phyloP scores from a whole-genome alignment of 2,888 invertebrate species.

The Phlogophora meticulosa region DNA sequence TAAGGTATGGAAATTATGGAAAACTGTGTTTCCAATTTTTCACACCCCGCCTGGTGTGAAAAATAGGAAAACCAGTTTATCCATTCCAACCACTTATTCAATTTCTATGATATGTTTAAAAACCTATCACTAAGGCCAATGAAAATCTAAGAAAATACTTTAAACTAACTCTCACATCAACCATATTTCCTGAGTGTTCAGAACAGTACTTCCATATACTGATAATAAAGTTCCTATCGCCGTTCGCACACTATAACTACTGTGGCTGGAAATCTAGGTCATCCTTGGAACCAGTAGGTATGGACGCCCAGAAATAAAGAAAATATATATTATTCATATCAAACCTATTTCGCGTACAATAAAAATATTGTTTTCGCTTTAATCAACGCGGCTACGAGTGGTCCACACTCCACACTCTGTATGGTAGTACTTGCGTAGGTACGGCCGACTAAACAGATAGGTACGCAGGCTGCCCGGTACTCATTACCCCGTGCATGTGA shows the following conservation, averaged over 20 bases:
- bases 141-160: too few relatives aligned
- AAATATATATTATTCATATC: constrained; percentile 45
- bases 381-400: constrained; percentile 47
- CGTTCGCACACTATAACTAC: background rate
- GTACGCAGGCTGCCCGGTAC: background rate
- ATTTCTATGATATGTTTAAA: too few relatives aligned
- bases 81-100: too few relatives aligned
- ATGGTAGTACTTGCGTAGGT: constrained; percentile 6
- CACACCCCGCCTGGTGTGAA: too few relatives aligned
- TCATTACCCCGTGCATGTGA: background rate
- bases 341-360: constrained; percentile 47
- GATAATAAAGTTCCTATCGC: constrained; percentile 33
- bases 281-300: constrained; percentile 32
- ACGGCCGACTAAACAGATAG: constrained; percentile 4
- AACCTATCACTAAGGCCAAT: too few relatives aligned
- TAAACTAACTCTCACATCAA: background rate
- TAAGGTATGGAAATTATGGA: too few relatives aligned
- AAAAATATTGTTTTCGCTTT: constrained; percentile 57
- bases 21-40: too few relatives aligned
- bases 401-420: constrained; percentile 8
- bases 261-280: constrained; percentile 45
- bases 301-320: constrained; percentile 39
- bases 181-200: background rate
- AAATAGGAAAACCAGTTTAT: too few relatives aligned
- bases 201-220: background rate